A percentile compares a stretch with the other conserved stretches of the same genome.
phyloP scores from a whole-genome alignment of 2,797 vertebrate genomes.

The Betta splendens region DNA sequence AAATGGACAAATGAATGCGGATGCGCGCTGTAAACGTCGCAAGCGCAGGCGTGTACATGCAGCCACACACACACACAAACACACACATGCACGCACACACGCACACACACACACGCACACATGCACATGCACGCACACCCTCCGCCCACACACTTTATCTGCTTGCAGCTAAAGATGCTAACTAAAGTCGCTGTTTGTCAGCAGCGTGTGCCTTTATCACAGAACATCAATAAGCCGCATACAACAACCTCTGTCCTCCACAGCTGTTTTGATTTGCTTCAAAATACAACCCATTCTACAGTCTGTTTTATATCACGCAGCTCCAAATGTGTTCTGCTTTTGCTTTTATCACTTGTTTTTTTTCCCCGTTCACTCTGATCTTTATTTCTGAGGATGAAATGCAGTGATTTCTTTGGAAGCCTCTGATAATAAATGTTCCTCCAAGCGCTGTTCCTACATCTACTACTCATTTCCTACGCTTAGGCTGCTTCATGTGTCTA shows the following conservation, averaged over 20 bases:
- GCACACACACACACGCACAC: background rate
- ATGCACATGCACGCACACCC: background rate
- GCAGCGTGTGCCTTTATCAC: conserved; percentile 40
- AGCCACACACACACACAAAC: background rate
- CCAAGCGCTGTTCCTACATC: conserved; percentile 25
- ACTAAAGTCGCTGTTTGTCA: conserved; percentile 41
- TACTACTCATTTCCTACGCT: conserved; percentile 34
- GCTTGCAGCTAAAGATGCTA: conserved; percentile 33
- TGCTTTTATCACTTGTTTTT: conserved; percentile 48
- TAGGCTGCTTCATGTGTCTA: too few relatives aligned
- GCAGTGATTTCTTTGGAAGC: conserved; percentile 14
- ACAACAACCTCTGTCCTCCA: conserved; percentile 42
- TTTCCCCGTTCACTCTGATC: conserved; percentile 17
- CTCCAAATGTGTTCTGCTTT: conserved; percentile 46
- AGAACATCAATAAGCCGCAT: conserved; percentile 44
- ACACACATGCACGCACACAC: background rate
- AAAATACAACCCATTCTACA: conserved; percentile 43
- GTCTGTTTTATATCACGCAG: conserved; percentile 57
- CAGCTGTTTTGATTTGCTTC: conserved; percentile 58
- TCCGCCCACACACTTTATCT: conserved; percentile 18
- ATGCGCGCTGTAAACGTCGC: conserved; percentile 18
- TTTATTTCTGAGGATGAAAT: conserved; percentile 48
- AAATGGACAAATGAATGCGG: conserved; percentile 35
- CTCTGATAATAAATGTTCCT: conserved; percentile 50
- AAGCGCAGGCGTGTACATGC: conserved; percentile 19